phyloP scores from a whole-genome alignment of 2,888 invertebrate species.

The Bombylius major region DNA sequence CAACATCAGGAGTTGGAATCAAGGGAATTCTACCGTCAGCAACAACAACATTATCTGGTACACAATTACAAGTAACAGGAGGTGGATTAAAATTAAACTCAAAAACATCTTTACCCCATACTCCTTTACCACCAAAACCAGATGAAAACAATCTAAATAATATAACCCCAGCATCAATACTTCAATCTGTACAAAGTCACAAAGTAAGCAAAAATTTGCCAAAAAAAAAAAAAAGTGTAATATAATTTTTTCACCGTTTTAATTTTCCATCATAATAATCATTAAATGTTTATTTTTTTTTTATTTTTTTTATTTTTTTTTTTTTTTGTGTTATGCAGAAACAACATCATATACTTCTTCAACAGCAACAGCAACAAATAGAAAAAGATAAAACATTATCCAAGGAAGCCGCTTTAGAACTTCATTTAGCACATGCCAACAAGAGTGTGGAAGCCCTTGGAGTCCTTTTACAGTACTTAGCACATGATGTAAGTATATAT shows the following conservation, averaged over 20 bases:
- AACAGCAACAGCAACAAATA: constrained; percentile 6
- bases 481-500: constrained; percentile 50
- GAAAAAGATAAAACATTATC: constrained; percentile 11
- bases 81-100: constrained; percentile 2
- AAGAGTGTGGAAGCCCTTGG: constrained; percentile 73
- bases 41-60: constrained; percentile 12
- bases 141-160: constrained; percentile 1
- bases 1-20: neutral
- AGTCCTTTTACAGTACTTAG: constrained; percentile 73
- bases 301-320: neutral
- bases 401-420: constrained; percentile 22
- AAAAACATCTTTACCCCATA: neutral
- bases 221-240: too few relatives aligned
- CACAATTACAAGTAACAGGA: neutral
- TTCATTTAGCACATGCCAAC: constrained; percentile 27
- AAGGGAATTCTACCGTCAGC: neutral
- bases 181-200: constrained; percentile 1
- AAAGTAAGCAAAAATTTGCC: constrained; percentile 4
- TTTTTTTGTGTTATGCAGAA: constrained; percentile 2
- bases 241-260: neutral
- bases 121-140: constrained; percentile 1
- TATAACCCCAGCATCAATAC: neutral
- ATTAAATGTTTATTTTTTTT: neutral
- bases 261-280: neutral
- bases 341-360: constrained; percentile 14